These are phyloP conservation scores for Oryzias celebensis DNA, from an alignment of 2,113 vertebrate species.

Conservation along the genomic window DNA sequence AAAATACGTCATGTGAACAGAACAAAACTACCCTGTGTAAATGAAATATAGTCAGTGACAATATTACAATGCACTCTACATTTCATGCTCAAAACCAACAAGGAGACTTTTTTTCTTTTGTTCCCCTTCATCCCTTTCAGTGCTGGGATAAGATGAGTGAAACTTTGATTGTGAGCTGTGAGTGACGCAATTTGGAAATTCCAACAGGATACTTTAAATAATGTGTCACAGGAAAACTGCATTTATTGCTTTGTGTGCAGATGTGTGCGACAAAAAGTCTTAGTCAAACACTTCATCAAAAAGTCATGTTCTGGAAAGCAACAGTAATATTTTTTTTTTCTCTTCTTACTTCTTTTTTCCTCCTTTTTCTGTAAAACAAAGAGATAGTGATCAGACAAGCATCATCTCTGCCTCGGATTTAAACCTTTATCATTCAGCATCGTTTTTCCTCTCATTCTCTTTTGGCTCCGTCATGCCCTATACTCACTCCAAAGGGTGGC, in stretches of 20 bases:
- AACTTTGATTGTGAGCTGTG: background rate
- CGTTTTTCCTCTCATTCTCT: constrained; percentile 50
- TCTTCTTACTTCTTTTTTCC: constrained; percentile 29
- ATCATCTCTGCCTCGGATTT: constrained; percentile 50
- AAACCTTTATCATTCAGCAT: constrained; percentile 50
- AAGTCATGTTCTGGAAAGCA: constrained; percentile 28
- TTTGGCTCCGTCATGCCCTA: constrained; percentile 51
- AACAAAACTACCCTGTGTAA: no score
- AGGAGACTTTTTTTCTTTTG: no score
- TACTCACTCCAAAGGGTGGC: constrained; percentile 65
- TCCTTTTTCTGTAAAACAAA: constrained; percentile 45
- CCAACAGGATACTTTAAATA: constrained; percentile 25
- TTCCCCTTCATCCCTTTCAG: background rate
- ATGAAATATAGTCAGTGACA: no score
- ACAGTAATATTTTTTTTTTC: constrained; percentile 20
- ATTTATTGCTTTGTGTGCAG: constrained; percentile 19
- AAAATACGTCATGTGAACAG: no score
- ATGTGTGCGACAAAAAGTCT: constrained; percentile 24
- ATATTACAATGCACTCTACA: no score
- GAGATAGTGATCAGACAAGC: constrained; percentile 43
- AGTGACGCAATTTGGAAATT: constrained; percentile 36
- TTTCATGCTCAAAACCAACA: no score
- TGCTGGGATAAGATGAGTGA: background rate
- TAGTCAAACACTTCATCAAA: constrained; percentile 43
- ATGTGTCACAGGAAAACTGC: constrained; percentile 29